A percentile compares a stretch with the other conserved stretches of the same genome.
These are phyloP conservation scores for Drosophila mimica DNA, from an alignment of 2,888 invertebrate genomes.

Conservation along the genomic window DNA sequence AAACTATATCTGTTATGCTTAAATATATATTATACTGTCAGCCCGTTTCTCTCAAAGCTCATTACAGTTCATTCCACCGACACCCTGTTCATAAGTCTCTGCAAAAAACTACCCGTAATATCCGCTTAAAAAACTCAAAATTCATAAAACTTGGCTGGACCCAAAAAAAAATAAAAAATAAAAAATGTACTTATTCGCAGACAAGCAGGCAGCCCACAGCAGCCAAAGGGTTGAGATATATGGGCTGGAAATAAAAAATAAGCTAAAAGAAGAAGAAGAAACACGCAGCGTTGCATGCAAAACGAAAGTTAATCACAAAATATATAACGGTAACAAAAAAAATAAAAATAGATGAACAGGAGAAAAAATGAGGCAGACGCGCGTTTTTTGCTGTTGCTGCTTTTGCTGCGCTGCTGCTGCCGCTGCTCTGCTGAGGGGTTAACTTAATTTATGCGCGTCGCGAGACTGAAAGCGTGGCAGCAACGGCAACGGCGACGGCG, in stretches of 20 bases:
- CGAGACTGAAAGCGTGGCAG: constrained; percentile 66
- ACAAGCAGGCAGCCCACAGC: constrained; percentile 31
- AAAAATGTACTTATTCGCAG: constrained; percentile 67
- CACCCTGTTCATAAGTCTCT: constrained; percentile 58
- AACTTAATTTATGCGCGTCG: constrained; percentile 79
- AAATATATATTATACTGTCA: neutral
- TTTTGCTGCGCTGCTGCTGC: constrained; percentile 5
- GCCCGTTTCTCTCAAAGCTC: neutral
- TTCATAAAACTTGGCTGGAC: constrained; percentile 57
- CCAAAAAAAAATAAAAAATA: constrained; percentile 44
- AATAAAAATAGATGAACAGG: constrained; percentile 56
- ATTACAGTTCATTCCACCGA: neutral
- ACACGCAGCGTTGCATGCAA: constrained; percentile 74
- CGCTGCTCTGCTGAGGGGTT: constrained; percentile 64
- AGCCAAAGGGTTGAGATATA: constrained; percentile 79
- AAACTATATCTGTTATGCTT: accelerated
- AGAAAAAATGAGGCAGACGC: constrained; percentile 76
- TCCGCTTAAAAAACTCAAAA: constrained; percentile 72
- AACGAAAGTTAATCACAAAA: constrained; percentile 82
- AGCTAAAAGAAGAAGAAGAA: constrained; percentile 40
- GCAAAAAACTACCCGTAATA: constrained; percentile 52
- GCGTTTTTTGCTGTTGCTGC: constrained; percentile 29
- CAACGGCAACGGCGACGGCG: constrained; percentile 6
- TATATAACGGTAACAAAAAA: constrained; percentile 66
- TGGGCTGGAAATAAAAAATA: constrained; percentile 31